A percentile compares a stretch with the other conserved stretches of the same genome.
Evolutionary conservation across 2,113 vertebrate species (phyloP).

Genomic region (Microcebus jonahi): DNA sequence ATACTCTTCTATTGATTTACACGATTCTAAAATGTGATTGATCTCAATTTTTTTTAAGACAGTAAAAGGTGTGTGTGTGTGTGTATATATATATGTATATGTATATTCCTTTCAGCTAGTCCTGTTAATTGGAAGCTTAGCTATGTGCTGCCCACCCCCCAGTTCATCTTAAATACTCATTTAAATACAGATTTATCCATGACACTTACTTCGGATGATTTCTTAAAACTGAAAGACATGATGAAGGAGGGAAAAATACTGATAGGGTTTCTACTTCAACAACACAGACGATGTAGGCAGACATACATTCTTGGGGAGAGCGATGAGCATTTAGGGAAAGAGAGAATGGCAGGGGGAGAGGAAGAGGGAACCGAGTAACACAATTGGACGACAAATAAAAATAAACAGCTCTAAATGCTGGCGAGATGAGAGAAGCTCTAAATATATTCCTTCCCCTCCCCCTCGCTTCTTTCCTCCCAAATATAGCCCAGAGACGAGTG

Average conservation of each 20-base stretch:
- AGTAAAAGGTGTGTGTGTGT: background rate
- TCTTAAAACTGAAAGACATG: slow-evolving; percentile 70
- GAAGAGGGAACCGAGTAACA: slow-evolving; percentile 19
- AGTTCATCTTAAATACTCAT: slow-evolving; percentile 26
- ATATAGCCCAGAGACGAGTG: slow-evolving; percentile 85
- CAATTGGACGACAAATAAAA: slow-evolving; percentile 78
- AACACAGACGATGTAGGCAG: background rate
- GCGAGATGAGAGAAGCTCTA: slow-evolving; percentile 75
- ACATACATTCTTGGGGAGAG: background rate
- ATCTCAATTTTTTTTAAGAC: slow-evolving; percentile 45
- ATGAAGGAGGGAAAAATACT: background rate
- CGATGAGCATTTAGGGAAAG: background rate
- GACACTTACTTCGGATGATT: slow-evolving; percentile 67
- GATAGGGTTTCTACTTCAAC: slow-evolving; percentile 38
- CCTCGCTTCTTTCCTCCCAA: slow-evolving; percentile 81
- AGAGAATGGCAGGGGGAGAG: background rate
- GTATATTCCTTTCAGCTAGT: background rate
- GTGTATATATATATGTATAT: background rate
- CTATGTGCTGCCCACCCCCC: slow-evolving; percentile 22
- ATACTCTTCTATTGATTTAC: slow-evolving; percentile 8
- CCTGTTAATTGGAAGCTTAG: slow-evolving; percentile 57
- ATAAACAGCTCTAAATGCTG: slow-evolving; percentile 76
- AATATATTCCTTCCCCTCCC: slow-evolving; percentile 75
- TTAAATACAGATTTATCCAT: slow-evolving; percentile 53
- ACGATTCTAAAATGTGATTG: background rate